Percentiles rank a stretch among this genome's conserved stretches.
These are phyloP conservation scores for Macroglossus sobrinus DNA, from an alignment of 2,113 vertebrate genomes.

Conservation along the genomic window DNA sequence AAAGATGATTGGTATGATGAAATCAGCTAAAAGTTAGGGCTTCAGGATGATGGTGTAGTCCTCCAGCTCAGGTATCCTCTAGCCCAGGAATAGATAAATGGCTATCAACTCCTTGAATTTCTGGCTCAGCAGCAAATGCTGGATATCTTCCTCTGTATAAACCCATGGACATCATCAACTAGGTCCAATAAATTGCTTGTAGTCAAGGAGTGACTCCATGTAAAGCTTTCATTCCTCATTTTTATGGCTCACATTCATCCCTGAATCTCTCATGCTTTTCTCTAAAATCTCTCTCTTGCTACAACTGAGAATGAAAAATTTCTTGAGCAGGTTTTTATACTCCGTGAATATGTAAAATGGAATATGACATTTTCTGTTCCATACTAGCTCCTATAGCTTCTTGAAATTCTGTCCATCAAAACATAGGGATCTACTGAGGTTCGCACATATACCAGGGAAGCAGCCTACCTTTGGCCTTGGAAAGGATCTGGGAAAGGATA, in stretches of 20 bases:
- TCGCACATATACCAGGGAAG: slow-evolving; percentile 65
- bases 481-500: slow-evolving; percentile 87
- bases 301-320: neutral
- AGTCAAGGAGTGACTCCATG: neutral
- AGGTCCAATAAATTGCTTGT: neutral
- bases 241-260: neutral
- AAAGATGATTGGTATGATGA: neutral
- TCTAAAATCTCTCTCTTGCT: neutral
- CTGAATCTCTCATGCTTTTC: neutral
- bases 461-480: slow-evolving; percentile 89
- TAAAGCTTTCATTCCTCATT: neutral
- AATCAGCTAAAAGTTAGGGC: neutral
- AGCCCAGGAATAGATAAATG: neutral
- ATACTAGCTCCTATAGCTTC: neutral
- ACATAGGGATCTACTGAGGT: slow-evolving; percentile 84
- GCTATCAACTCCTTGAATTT: neutral
- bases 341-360: neutral
- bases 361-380: neutral
- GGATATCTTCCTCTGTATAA: neutral
- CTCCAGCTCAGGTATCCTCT: neutral
- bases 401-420: slow-evolving; percentile 89
- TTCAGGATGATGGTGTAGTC: neutral
- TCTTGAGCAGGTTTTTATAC: neutral
- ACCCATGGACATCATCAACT: neutral
- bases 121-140: neutral